These are phyloP conservation scores for Geodia barretti DNA, from an alignment of 37 sponge, comb jelly and placozoan species.

Conservation along the genomic window DNA sequence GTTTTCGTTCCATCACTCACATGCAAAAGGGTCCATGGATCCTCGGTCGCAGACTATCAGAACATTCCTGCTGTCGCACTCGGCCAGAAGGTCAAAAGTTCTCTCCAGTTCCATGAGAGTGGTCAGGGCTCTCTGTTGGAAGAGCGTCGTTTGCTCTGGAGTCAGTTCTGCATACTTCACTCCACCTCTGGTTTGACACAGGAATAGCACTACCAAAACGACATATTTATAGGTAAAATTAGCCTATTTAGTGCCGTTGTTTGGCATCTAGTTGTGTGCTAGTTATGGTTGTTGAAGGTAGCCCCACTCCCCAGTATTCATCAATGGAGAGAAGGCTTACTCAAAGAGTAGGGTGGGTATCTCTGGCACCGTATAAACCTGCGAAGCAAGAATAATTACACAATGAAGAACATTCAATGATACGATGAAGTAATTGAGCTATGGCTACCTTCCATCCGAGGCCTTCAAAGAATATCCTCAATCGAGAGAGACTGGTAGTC, in stretches of 20 bases:
- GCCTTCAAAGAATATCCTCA: conserved; percentile 78
- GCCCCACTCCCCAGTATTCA: too few species aligned
- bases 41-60: conserved; percentile 83
- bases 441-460: conserved; percentile 86
- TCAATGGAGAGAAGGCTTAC: too few species aligned
- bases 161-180: conserved; percentile 45
- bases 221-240: too few species aligned
- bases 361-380: conserved; percentile 86
- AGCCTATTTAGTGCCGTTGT: too few species aligned
- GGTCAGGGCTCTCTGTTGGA: conserved; percentile 60
- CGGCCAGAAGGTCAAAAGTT: conserved; percentile 64
- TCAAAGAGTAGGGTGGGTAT: conserved; percentile 68
- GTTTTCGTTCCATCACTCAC: conserved; percentile 59
- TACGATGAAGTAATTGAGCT: too few species aligned
- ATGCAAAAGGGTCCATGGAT: conserved; percentile 79
- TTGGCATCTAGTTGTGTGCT: too few species aligned
- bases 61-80: conserved; percentile 46
- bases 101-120: conserved; percentile 69
- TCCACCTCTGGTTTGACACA: too few species aligned
- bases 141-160: conserved; percentile 9
- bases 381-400: neutral
- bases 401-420: too few species aligned
- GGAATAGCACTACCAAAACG: too few species aligned
- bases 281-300: too few species aligned
- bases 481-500: conserved; percentile 62